Evolutionary conservation across 2,113 vertebrate genomes (phyloP), one percentile per base, ranked within the genome.

Genomic region (Columbina picui): DNA sequence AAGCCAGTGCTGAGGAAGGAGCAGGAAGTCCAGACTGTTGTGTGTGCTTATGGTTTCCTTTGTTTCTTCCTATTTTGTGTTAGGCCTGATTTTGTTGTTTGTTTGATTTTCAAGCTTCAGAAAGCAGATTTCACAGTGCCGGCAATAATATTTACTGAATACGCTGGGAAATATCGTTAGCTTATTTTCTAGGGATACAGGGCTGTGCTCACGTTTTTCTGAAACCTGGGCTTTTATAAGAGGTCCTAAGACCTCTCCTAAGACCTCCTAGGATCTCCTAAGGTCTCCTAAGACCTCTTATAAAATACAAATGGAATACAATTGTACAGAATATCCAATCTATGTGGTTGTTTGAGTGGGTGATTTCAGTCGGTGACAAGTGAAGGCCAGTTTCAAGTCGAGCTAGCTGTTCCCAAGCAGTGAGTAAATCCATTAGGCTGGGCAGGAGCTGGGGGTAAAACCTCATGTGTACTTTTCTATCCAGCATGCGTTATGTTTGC

Each of bases 41-140:
- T 86, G 67, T 93, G 87, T 96, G 87, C 77, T 91, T 96, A 59
- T 81, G 65, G 93, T 96, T 97, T 97, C 96, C 92, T 96, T 84
- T 96, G 87, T 94, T 96, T 93, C 61, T 81, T 82, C 89, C 87
- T 73, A 23, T 95, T 93, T 97, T 87, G 50, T 34, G 49, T 61
- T 64, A 92, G 53, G n/a, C 50, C 39, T 49, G 29, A 5, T 43
- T 60, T 55, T 6, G 59, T 74, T 60, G 43, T 45, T 45, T 45
- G 43, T 45, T 45, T 45, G 43, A 49, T 45, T 47, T 12, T 8
- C 8, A 39, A 84, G 64, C 77, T 65, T 36, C 59, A 84, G 79
- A 93, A 93, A 83, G 49, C 75, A 84, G 71, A 49, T 25, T 73
- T 89, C 77, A 22, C 32, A 61, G 39, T 65, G 22, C 25, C 53